Evolutionary conservation across 1,140 invertebrate genomes (phyloP), one percentile per base, ranked within the genome.

Genomic region (Euschistus heros): DNA sequence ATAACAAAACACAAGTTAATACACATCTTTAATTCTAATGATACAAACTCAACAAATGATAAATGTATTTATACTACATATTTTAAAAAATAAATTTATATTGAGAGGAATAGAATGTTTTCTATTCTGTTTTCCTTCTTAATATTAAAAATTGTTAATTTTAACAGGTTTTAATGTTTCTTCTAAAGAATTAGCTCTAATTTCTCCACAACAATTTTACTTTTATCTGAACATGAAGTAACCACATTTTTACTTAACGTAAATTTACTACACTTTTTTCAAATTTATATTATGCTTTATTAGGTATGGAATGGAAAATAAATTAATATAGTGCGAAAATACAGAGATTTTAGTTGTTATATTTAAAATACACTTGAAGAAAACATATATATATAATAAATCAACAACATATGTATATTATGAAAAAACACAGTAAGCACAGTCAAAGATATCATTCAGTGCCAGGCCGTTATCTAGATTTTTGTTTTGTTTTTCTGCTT

Each of bases 401-500:
- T 37, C 33, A 37, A 37, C 33, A 37, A 6, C 13, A 37, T 22
- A 20, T 20, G 4, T n/a, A 50, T 50, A 50, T 50, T 50, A n/a
- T 20, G 24, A 62, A 44, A 42, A 42, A 46, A 62, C 37, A 17
- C 13, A 62, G 61, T 22, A 42, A 62, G 22, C 61, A 62, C 27
- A 5, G 20, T 24, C 22, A 0, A 46, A 46, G 44, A 46, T 37
- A 30, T 64, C 63, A 15, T 47, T 64, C 44, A 52, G 63, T 64
- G 63, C 54, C 63, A 64, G 63, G 63, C 63, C 63, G 63, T 64
- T 64, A 64, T 64, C 63, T 64, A 64, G 63, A 64, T 18, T 52
- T 52, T 61, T 44, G 2, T 61, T n/a, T n/a, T n/a, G n/a, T n/a
- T n/a, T n/a, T 44, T 61, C 30, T 18, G 30, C 42, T 61, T 61